Evolutionary conservation across 2,113 vertebrate species (phyloP), one percentile per base, ranked within the genome.

Genomic region (Bufo bufo): DNA sequence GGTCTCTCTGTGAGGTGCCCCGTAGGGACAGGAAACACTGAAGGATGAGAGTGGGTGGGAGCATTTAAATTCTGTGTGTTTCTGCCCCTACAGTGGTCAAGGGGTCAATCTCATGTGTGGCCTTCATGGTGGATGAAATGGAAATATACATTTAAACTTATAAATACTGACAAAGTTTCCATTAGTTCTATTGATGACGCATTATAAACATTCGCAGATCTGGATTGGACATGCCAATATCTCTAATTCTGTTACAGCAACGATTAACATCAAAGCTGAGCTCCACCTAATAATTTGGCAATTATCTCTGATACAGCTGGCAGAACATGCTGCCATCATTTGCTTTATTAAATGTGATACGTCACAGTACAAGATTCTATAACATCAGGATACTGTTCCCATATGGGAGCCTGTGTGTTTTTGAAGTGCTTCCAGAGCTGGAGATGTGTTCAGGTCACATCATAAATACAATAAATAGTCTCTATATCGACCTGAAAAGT

Each of bases 211-310:
- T 75, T 50, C 3, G 10, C 72, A 75, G 72, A 75, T 75, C 72
- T 50, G 3, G 71, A 75, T 9, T 11, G 45, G 16, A 50, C 6
- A 75, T 20, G 47, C 72, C 47, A 50, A 50, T 75, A 50, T 75
- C 72, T 49, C 47, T 75, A 2, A 16, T 20, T 75, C 8, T 49
- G 10, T 50, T 45, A 75, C 0, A 75, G 47, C 45, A 47, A 19
- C 4, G 47, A 11, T 19, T 75, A 6, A 50, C 72, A 75, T 75
- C 72, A 75, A 75, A 75, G 45, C 7, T 4, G 47, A 75, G 17
- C 72, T 75, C 45, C 72, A 49, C 72, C 72, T 75, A 75, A 50
- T 20, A 75, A 75, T 75, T 20, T 75, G 72, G 72, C 72, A 49
- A 49, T 49, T 47, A 13, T 50, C 47, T 50, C 47, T 7, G 2